Conservation (phyloP, 2,797 vertebrate genomes). For the Argya squamiceps region DNA sequence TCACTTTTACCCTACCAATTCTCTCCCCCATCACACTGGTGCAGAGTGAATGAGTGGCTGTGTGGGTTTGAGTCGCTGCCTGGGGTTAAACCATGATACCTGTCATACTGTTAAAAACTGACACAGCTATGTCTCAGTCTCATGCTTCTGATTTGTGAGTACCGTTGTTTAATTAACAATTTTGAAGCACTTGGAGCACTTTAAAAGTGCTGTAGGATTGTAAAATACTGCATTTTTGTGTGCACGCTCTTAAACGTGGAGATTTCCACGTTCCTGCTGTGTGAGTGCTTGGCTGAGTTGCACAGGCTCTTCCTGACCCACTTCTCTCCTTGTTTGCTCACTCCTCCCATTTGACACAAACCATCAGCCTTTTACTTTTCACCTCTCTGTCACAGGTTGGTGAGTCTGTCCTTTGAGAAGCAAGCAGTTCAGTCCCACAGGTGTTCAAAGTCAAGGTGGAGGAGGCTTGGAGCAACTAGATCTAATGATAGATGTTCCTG, state of each 20-base stretch:
- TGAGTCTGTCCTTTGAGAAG: background rate
- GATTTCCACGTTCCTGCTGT: background rate
- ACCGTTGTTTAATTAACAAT: background rate
- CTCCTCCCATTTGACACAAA: background rate
- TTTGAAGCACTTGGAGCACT: background rate
- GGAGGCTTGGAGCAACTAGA: background rate
- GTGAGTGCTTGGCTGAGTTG: fast-evolving
- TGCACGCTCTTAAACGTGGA: fast-evolving
- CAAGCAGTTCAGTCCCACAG: background rate
- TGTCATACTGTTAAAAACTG: background rate
- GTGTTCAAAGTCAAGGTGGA: background rate
- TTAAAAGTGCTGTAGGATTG: background rate
- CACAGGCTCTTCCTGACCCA: background rate
- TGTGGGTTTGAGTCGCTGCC: background rate
- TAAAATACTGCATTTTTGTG: background rate
- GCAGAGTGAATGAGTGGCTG: fast-evolving
- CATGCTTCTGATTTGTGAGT: background rate
- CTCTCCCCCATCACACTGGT: fast-evolving
- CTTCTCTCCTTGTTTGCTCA: background rate
- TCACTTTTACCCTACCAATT: background rate
- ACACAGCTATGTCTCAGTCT: background rate
- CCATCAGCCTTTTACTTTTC: background rate
- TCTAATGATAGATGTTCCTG: background rate
- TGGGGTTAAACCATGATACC: background rate
- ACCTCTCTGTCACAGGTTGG: background rate